Conservation (phyloP, 2,797 vertebrate genomes). For the Hemitrygon akajei region DNA sequence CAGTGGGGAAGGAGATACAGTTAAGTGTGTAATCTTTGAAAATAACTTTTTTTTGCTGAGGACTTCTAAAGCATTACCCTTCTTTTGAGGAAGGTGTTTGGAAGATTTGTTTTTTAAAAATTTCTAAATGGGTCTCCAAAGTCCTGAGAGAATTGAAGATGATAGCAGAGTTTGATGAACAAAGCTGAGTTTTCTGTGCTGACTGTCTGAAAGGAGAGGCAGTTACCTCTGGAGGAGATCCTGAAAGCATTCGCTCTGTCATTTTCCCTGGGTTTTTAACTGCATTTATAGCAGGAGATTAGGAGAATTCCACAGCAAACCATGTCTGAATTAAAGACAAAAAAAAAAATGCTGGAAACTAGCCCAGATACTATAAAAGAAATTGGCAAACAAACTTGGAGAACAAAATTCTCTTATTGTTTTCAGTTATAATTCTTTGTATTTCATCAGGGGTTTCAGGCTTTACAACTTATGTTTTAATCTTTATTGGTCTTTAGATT, state of each 20-base stretch:
- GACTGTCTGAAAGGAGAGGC: not conserved
- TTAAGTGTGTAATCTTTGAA: not conserved
- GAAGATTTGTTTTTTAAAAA: not conserved
- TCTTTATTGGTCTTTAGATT: not conserved
- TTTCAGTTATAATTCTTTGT: not conserved
- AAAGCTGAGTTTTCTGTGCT: not conserved
- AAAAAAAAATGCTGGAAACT: not conserved
- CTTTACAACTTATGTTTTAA: not conserved
- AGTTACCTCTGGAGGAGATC: not conserved
- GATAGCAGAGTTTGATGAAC: not conserved
- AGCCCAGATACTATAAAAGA: not conserved
- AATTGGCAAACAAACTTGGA: not conserved
- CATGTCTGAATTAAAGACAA: not conserved
- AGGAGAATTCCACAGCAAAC: not conserved
- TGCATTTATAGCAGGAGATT: not conserved
- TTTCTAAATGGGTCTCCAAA: not conserved
- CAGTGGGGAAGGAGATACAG: not conserved
- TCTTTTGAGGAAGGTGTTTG: not conserved
- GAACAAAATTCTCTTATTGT: not conserved
- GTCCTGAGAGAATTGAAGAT: not conserved
- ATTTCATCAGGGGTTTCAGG: not conserved
- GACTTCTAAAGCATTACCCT: not conserved
- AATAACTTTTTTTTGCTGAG: not conserved
- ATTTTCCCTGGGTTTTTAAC: not conserved
- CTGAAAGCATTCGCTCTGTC: not conserved